Percentiles rank a stretch among this genome's conserved stretches.
Conservation (phyloP, 1,140 invertebrate genomes). For the Glossosoma conforme region DNA sequence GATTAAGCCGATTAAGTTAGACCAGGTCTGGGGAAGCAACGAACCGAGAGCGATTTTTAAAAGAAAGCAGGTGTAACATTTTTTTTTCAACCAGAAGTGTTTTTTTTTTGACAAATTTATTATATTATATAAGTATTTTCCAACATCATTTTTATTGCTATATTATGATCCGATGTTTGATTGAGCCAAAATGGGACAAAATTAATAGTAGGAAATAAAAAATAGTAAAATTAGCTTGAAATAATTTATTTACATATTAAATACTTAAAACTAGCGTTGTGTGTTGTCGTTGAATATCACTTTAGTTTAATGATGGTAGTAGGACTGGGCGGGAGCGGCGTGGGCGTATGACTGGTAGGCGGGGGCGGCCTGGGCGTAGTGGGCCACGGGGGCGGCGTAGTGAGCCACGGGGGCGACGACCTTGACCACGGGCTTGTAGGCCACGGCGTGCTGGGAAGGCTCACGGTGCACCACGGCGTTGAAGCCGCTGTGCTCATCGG, state of each 20-base stretch:
- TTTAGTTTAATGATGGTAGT: constrained; percentile 28
- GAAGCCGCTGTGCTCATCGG: constrained; percentile 66
- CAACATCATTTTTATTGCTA: too few species aligned
- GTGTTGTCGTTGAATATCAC: background rate
- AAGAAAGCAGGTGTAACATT: too few species aligned
- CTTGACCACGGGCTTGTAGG: constrained; percentile 36
- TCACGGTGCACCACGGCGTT: constrained; percentile 61
- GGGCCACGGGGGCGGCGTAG: constrained; percentile 32
- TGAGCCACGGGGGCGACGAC: constrained; percentile 33
- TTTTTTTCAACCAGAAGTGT: too few species aligned
- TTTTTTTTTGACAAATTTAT: too few species aligned
- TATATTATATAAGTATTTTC: too few species aligned
- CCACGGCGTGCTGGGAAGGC: constrained; percentile 44
- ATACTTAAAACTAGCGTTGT: constrained; percentile 13
- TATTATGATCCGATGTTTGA: too few species aligned
- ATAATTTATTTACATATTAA: constrained; percentile 25
- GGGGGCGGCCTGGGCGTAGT: constrained; percentile 32
- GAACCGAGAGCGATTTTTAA: too few species aligned
- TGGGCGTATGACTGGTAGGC: constrained; percentile 30
- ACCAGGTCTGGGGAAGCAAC: too few species aligned
- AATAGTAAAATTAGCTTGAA: background rate
- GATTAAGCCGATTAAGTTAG: too few species aligned
- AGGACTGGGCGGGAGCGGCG: constrained; percentile 8
- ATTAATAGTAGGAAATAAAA: too few species aligned
- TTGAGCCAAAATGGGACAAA: too few species aligned